phyloP scores from a whole-genome alignment of 2,113 vertebrate genomes.

The Sapayoa aenigma region DNA sequence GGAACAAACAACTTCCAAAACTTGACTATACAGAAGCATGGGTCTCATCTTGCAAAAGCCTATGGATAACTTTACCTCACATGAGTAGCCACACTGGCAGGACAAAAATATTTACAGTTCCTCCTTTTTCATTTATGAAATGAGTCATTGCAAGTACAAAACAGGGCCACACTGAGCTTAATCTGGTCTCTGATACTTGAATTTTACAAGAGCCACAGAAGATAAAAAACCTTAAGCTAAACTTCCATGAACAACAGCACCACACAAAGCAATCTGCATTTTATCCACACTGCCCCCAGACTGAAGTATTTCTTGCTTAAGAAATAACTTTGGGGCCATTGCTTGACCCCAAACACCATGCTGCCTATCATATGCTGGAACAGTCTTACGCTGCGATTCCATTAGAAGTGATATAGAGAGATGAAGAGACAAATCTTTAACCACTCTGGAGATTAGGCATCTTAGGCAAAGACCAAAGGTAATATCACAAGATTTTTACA shows the following conservation, averaged over 20 bases:
- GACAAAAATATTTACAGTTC: conserved; percentile 22
- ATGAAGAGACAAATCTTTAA: not conserved
- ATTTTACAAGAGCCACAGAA: not conserved
- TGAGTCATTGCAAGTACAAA: not conserved
- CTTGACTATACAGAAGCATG: not conserved
- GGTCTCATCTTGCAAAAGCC: not conserved
- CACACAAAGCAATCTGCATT: not conserved
- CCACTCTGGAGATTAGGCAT: not conserved
- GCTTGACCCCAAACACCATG: not conserved
- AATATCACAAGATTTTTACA: not conserved
- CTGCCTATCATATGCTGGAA: not conserved
- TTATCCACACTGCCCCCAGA: not conserved
- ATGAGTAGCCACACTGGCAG: not conserved
- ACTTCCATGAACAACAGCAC: not conserved
- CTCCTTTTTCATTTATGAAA: not conserved
- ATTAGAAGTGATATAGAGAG: not conserved
- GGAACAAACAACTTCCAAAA: not conserved
- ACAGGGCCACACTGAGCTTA: not conserved
- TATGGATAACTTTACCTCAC: not conserved
- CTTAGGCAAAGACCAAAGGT: not conserved
- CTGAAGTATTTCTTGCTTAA: not conserved
- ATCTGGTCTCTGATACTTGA: not conserved
- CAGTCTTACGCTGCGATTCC: not conserved
- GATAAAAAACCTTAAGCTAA: not conserved
- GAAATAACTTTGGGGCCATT: not conserved